phyloP scores from a whole-genome alignment of 2,113 vertebrate species.

The Eulemur rufifrons region DNA sequence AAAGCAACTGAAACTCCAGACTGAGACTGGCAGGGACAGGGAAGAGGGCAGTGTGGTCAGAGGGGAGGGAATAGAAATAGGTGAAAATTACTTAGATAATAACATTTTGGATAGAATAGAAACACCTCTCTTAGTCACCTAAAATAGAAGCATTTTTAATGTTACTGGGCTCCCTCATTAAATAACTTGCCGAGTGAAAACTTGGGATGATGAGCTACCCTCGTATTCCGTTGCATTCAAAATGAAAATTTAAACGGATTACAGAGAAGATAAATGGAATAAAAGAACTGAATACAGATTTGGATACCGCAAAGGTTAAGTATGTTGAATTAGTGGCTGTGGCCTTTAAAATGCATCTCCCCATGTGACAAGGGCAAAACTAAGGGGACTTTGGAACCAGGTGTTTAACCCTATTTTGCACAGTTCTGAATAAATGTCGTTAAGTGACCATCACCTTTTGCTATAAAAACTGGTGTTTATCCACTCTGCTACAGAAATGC shows the following conservation, averaged over 20 bases:
- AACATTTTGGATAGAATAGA: not conserved
- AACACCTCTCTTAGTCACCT: not conserved
- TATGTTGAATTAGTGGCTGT: not conserved
- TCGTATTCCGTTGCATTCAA: not conserved
- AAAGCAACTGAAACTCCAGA: not conserved
- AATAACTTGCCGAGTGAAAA: not conserved
- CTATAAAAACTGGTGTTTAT: constrained; percentile 67
- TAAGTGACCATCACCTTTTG: constrained; percentile 23
- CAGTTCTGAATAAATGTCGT: not conserved
- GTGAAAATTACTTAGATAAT: no score
- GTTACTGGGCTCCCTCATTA: not conserved
- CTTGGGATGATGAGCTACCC: not conserved
- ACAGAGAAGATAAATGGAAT: not conserved
- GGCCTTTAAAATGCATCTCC: not conserved
- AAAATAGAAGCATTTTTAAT: not conserved
- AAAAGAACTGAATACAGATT: not conserved
- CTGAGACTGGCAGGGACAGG: fast-evolving
- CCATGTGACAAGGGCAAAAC: not conserved
- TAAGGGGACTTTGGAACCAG: fast-evolving
- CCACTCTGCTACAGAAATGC: constrained; percentile 27
- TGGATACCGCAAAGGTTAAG: not conserved
- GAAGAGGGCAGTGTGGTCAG: fast-evolving
- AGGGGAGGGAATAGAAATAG: not conserved
- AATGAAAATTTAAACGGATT: not conserved
- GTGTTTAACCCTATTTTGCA: not conserved